Conservation (phyloP, 2,797 vertebrate genomes). For the Mus minutoides region DNA sequence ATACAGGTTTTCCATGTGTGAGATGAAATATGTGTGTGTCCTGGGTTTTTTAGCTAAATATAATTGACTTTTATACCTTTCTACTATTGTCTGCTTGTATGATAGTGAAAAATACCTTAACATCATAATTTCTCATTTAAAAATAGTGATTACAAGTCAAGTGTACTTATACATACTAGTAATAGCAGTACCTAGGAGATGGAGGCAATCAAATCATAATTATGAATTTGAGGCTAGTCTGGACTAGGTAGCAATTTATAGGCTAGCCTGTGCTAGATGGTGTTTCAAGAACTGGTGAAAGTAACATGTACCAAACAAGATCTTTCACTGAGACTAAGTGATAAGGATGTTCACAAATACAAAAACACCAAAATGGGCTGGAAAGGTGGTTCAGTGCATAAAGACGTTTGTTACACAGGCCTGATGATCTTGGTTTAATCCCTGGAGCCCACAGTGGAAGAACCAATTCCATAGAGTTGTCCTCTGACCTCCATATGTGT, state of each 20-base stretch:
- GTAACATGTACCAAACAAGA: neutral
- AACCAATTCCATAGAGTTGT: neutral
- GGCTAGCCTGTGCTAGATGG: neutral
- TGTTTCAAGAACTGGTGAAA: neutral
- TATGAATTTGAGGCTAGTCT: neutral
- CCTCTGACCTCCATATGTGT: neutral
- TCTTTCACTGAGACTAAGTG: neutral
- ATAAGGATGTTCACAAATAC: neutral
- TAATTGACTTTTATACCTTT: neutral
- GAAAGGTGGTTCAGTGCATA: neutral
- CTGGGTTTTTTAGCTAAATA: neutral
- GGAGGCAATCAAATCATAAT: neutral
- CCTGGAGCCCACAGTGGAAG: neutral
- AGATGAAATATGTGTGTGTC: neutral
- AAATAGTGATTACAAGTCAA: neutral
- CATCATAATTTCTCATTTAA: neutral
- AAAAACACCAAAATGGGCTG: neutral
- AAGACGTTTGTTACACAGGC: neutral
- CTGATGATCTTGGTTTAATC: neutral
- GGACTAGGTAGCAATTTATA: neutral
- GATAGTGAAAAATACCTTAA: neutral
- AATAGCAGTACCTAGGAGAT: neutral
- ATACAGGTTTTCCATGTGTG: neutral
- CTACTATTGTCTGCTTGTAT: neutral
- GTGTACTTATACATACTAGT: neutral